Base-by-base conservation (phyloP, 1,140 invertebrate species). In the Stegodyphus dumicola region DNA sequence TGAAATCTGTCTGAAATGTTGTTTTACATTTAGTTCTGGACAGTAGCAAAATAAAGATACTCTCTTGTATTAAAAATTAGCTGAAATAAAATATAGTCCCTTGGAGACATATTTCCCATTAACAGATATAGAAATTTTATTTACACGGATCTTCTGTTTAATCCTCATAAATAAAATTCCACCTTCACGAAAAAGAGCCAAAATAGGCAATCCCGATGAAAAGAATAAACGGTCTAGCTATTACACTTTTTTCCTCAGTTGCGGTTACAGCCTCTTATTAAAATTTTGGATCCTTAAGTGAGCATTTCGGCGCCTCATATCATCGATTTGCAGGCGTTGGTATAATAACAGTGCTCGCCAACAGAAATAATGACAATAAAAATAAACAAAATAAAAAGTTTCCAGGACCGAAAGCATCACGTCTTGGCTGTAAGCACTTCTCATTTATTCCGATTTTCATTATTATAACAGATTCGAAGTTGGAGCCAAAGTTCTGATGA, bases 401-500 rank as follows among this genome's bases (percentile, higher is more conserved):
- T 64, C 18, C 67, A 15, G 79, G 56, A 15, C 56, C 56, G 56
- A 60, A 33, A 80, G 65, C 56, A 53, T 80, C 78, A 80, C 78
- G 78, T 80, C 78, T n/a, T 18, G 18, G 53, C 66, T 71, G 69
- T 71, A 73, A 80, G 78, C 65, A 73, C 78, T 71, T 73, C 78
- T 80, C 78, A 80, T 83, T 75, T 83, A 83, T 83, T 83, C 79
- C 79, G 79, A 83, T 83, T 83, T 83, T 83, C 79, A 83, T 83
- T 83, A 83, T 83, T 83, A 83, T 70, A 74, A 18, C 54, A 33
- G 79, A 83, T 80, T 70, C 69, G 67, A 15, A 60, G 56, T 9
- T 9, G 5, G 56, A 60, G 56, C 9, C 11, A 18, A 54, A 73
- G 49, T 70, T 67, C 78, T 80, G 78, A 80, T 80, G 78, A 80